Evolutionary conservation across 2,888 invertebrate species (phyloP), one percentile per base, ranked within the genome.

Genomic region (Philhelius pedissequus): DNA sequence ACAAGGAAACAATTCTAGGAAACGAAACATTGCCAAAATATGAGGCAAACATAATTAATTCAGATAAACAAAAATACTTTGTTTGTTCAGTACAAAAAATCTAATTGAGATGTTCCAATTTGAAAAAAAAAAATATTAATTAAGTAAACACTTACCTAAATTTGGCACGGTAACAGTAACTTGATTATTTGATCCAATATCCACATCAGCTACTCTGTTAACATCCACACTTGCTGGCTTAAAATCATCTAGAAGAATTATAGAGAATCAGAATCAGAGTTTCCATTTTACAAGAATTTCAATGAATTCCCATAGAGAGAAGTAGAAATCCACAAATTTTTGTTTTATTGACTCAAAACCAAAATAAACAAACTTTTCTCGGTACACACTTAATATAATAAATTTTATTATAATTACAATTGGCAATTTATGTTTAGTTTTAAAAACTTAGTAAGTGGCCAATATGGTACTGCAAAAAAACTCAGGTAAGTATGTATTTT

Each of bases 181-280:
- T 92, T 97, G 97, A 92, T 97, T 96, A 90, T 96, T 96, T 87
- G 95, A 94, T 87, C 97, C 97, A 86, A 98, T 96, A 91, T 98
- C 97, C 76, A 99, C 95, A 27, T 95, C 95, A 40, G 98, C 97
- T 93, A 96, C 96, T 92, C 98, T 97, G 89, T 95, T 96, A 54
- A 96, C 95, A 92, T 98, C 98, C 70, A 98, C 97, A 88, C 98
- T 98, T n/a, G 98, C 98, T 87, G 99, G 99, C 91, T 98, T 98
- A 91, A 99, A 99, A 92, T 99, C 99, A 96, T 98, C 98, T 98
- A 92, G 66, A 94, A 89, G 87, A 64, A 76, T 64, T 30, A 32
- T 48, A 45, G 20, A 70, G 79, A 54, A 75, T 66, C 58, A 79
- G 50, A 76, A 74, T 78, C 83, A 77, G 32, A 20, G n/a, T 18